Conservation (phyloP, 2,113 vertebrate species). For the Alectura lathami region DNA sequence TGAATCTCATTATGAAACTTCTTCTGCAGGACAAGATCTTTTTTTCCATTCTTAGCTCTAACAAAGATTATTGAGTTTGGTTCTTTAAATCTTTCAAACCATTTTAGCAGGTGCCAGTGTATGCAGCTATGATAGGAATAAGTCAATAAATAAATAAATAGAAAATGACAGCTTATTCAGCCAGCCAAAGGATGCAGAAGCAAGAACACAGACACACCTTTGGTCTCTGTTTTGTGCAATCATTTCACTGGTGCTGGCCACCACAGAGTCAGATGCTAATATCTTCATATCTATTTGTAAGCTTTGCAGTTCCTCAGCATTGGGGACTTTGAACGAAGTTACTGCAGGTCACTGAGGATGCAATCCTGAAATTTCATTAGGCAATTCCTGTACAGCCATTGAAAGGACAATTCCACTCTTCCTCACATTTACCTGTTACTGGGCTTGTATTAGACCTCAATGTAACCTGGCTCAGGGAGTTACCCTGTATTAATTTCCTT, state of each 20-base stretch:
- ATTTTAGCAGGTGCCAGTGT: not conserved
- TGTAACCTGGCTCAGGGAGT: too few species aligned
- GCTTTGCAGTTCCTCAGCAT: not conserved
- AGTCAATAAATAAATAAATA: not conserved
- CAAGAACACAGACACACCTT: not conserved
- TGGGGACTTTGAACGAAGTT: not conserved
- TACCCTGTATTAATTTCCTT: fast-evolving
- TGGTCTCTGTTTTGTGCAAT: not conserved
- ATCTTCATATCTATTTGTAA: not conserved
- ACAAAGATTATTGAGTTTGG: not conserved
- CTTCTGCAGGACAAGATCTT: not conserved
- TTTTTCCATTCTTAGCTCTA: not conserved
- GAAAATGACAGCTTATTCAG: not conserved
- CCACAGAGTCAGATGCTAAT: not conserved
- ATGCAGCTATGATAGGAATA: not conserved
- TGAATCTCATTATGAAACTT: not conserved
- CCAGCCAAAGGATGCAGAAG: not conserved
- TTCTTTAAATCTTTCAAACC: not conserved
- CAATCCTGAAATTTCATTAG: not conserved
- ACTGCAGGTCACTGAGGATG: not conserved
- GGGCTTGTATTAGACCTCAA: fast-evolving
- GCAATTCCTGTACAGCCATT: not conserved
- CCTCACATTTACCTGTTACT: not conserved
- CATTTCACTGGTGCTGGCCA: not conserved
- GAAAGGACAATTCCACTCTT: fast-evolving